These are phyloP conservation scores for Austrolebias charrua DNA, from an alignment of 2,797 vertebrate species.

Conservation along the genomic window DNA sequence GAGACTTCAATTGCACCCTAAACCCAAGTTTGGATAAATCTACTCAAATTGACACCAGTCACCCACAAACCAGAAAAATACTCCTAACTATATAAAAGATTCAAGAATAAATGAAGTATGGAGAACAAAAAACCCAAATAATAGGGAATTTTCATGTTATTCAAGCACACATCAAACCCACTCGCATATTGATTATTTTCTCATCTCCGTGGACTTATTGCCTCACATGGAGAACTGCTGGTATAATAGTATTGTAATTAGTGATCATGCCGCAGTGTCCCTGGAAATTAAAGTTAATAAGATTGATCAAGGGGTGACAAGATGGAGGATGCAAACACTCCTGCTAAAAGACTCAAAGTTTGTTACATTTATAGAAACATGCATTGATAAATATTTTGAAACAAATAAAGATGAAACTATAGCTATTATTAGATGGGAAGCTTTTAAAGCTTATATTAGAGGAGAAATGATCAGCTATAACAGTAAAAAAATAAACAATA, in stretches of 20 bases:
- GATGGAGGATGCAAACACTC: conserved; percentile 2
- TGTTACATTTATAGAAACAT: conserved; percentile 2
- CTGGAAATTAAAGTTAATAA: background rate
- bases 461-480: conserved; percentile 8
- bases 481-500: background rate
- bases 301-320: background rate
- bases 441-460: conserved; percentile 11
- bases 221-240: background rate
- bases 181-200: too few relatives aligned
- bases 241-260: conserved; percentile 15
- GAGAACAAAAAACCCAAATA: too few relatives aligned
- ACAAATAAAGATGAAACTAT: background rate
- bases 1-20: too few relatives aligned
- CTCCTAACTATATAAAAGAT: too few relatives aligned
- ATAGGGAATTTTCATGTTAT: too few relatives aligned
- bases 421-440: conserved; percentile 12
- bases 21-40: too few relatives aligned
- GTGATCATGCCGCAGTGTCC: conserved; percentile 4
- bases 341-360: background rate
- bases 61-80: too few relatives aligned
- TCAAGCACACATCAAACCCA: too few relatives aligned
- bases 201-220: background rate
- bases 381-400: conserved; percentile 7
- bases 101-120: too few relatives aligned
- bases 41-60: too few relatives aligned